A percentile compares a stretch with the other conserved stretches of the same genome.
phyloP scores from a whole-genome alignment of 2,113 vertebrate genomes.

The Chaetodon auriga region DNA sequence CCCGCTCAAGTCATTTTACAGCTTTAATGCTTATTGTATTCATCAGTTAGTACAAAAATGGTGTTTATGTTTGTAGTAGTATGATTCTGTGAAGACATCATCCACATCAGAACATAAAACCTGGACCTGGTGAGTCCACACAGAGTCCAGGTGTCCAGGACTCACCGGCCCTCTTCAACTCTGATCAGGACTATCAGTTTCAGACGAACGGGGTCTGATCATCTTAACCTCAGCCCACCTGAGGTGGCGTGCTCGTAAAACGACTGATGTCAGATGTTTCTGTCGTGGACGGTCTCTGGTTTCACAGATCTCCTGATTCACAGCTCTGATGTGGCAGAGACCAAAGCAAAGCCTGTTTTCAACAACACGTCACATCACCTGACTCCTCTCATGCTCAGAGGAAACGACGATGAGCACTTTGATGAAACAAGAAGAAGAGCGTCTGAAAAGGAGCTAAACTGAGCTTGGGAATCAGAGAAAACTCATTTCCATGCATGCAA shows the following conservation, averaged over 20 bases:
- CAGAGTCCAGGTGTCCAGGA: not conserved
- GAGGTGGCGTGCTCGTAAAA: conserved; percentile 26
- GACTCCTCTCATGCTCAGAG: conserved; percentile 34
- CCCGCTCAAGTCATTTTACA: no score
- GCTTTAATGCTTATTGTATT: not conserved
- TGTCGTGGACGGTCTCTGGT: conserved; percentile 58
- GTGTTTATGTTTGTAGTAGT: not conserved
- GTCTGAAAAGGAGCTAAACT: not conserved
- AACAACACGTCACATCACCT: conserved; percentile 51
- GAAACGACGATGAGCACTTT: conserved; percentile 4
- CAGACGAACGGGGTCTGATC: conserved; percentile 35
- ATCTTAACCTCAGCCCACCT: conserved; percentile 38
- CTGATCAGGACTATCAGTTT: conserved; percentile 71
- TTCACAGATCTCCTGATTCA: conserved; percentile 45
- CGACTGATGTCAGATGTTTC: conserved; percentile 56
- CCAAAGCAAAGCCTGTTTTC: conserved; percentile 58
- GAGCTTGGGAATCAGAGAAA: not conserved
- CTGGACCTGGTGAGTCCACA: not conserved
- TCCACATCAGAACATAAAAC: not conserved
- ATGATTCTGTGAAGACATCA: not conserved
- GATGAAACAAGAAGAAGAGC: not conserved
- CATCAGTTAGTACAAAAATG: not conserved
- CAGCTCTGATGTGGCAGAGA: conserved; percentile 68
- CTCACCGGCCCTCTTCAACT: not conserved
- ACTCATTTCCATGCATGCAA: not conserved